phyloP scores from a whole-genome alignment of 64 coral and sea anemone genomes.

The Orbicella faveolata region DNA sequence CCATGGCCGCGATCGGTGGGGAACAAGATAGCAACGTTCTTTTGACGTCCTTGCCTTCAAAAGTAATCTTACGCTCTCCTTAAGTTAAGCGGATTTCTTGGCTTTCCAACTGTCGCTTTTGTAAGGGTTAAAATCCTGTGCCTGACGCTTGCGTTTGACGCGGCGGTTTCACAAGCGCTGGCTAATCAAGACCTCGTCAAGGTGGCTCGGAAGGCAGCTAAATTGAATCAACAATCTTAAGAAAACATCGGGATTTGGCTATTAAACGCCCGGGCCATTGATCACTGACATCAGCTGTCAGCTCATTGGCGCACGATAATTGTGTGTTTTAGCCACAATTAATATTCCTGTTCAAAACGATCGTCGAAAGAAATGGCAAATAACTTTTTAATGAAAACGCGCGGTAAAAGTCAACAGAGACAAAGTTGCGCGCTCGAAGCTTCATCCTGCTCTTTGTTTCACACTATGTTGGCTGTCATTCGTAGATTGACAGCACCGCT shows the following conservation, averaged over 20 bases:
- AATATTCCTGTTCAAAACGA: constrained; percentile 32
- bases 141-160: neutral
- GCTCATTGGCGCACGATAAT: constrained; percentile 30
- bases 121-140: neutral
- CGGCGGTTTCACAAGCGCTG: neutral
- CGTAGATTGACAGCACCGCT: neutral
- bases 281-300: constrained; percentile 14
- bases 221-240: constrained; percentile 43
- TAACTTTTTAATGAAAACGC: constrained; percentile 42
- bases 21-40: neutral
- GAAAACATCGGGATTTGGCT: constrained; percentile 47
- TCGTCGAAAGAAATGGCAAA: constrained; percentile 21
- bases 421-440: constrained; percentile 15
- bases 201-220: neutral
- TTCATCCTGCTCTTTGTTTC: constrained; percentile 13
- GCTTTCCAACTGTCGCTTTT: neutral
- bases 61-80: neutral
- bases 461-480: constrained; percentile 14
- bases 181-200: neutral
- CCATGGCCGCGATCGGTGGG: constrained; percentile 31
- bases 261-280: constrained; percentile 19
- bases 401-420: constrained; percentile 24
- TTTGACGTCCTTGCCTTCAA: neutral
- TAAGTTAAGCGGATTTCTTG: neutral
- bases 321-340: constrained; percentile 48